These are phyloP conservation scores for Embidobia sp. DNA, from an alignment of 2,888 invertebrate genomes.

Conservation along the genomic window DNA sequence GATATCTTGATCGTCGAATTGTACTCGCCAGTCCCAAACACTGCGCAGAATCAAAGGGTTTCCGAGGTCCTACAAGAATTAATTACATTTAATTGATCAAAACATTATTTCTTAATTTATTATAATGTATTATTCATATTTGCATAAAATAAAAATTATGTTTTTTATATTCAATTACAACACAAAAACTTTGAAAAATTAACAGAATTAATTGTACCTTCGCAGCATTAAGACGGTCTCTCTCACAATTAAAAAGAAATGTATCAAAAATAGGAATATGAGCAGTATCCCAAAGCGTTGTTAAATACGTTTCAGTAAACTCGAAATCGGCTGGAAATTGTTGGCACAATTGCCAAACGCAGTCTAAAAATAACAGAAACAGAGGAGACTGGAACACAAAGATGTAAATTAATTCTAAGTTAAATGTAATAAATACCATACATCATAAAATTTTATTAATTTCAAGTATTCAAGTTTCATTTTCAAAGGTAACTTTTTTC, in stretches of 20 bases:
- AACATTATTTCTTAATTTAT: no score
- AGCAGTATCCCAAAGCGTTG: conserved; percentile 94
- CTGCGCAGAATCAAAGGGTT: conserved; percentile 86
- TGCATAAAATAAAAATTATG: no score
- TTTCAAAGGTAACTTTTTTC: no score
- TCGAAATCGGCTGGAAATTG: conserved; percentile 95
- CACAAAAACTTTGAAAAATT: no score
- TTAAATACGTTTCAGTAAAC: conserved; percentile 95
- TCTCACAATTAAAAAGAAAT: conserved; percentile 94
- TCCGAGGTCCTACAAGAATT: conserved; percentile 80
- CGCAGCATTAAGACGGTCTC: conserved; percentile 87
- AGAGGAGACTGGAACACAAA: conserved; percentile 87
- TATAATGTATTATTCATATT: no score
- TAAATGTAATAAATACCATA: no score
- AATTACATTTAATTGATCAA: no score
- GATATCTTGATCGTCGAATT: conserved; percentile 92
- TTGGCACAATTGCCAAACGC: conserved; percentile 94
- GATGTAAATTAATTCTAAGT: not conserved
- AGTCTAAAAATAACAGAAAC: conserved; percentile 95
- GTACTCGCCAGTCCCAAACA: conserved; percentile 95
- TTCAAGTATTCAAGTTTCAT: no score
- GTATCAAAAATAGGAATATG: conserved; percentile 95
- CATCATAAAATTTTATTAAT: no score
- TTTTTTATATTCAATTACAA: no score
- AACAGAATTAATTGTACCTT: no score